phyloP scores from a whole-genome alignment of 2,113 vertebrate genomes.

The Nesoenas mayeri region DNA sequence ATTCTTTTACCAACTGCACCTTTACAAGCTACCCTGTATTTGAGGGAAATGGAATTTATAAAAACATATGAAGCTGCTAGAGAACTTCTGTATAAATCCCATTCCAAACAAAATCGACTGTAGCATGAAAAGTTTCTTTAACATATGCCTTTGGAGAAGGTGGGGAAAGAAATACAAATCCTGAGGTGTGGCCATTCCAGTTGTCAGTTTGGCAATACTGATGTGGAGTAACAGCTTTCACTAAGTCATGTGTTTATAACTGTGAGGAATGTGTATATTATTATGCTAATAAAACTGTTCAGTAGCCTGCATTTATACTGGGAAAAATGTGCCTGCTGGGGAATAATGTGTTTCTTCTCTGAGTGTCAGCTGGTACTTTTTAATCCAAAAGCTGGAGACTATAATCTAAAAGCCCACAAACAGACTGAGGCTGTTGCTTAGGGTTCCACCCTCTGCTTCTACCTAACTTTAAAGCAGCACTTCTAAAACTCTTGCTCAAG shows the following conservation, averaged over 20 bases:
- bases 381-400: background rate
- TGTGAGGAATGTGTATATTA: background rate
- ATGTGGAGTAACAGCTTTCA: background rate
- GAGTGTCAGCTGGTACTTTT: background rate
- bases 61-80: background rate
- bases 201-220: background rate
- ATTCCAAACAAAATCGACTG: conserved; percentile 3
- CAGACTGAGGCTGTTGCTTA: background rate
- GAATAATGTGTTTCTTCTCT: background rate
- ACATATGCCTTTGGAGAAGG: background rate
- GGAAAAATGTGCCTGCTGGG: background rate
- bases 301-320: background rate
- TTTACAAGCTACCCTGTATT: background rate
- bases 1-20: background rate
- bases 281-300: conserved; percentile 8
- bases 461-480: background rate
- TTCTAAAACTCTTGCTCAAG: background rate
- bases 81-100: background rate
- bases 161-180: background rate
- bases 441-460: background rate
- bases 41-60: background rate
- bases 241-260: background rate
- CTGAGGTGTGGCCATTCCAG: background rate
- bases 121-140: background rate
- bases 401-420: background rate